Base-by-base conservation (phyloP, 2,888 invertebrate genomes). In the Ypsolopha sequella region DNA sequence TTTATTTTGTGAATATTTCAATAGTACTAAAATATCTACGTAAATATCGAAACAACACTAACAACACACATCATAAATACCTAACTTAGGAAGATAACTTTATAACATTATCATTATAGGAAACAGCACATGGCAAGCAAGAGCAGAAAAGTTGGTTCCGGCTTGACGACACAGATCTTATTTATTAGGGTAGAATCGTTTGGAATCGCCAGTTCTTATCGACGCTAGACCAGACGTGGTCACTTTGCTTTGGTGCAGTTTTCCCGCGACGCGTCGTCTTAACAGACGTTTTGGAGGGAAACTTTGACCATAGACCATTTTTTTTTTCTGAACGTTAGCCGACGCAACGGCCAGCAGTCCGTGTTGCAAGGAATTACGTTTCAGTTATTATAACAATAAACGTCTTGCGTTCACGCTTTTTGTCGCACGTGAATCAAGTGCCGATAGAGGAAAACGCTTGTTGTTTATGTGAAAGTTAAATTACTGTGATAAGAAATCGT, bases 111-210 rank as follows among this genome's bases (percentile, higher is more conserved):
- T n/a, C n/a, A n/a, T n/a, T n/a, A 24, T 24, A 24, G 24, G 24
- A 24, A 24, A 24, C 24, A 24, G 24, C 24, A 24, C 24, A 24
- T 24, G 24, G 24, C 24, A 24, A 24, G 4, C 24, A 24, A 24
- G 24, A 24, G 24, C 24, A 24, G 24, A 24, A 24, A 24, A 43
- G 36, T 36, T 39, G 35, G 49, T 49, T 49, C 49, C 49, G 49
- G 47, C 36, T 36, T 14, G 11, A 10, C 34, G 14, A 24, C 24
- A 24, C 24, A 24, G 24, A 24, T 24, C 24, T 24, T 24, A 69
- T 69, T 72, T 75, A 78, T 70, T 72, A 63, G 59, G 66, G 59
- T 60, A 63, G 24, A 66, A 58, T 60, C 57, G 60, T 68, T 64
- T 64, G 63, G 59, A 58, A 57, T 58, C 60, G 69, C 58, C 71